These are phyloP conservation scores for Erebia ligea DNA, from an alignment of 2,888 invertebrate genomes.

Conservation along the genomic window DNA sequence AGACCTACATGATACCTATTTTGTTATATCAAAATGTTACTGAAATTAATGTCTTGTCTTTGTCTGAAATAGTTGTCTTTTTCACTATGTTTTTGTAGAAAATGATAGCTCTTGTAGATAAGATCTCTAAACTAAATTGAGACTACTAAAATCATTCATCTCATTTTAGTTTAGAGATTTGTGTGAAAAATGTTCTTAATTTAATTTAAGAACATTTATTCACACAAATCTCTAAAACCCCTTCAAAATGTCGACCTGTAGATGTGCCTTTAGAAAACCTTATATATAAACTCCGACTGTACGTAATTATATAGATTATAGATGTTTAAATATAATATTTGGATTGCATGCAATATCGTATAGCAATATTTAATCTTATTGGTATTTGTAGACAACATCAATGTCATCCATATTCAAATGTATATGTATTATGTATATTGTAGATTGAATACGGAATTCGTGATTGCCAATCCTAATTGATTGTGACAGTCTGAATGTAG, in stretches of 20 bases:
- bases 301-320: background rate
- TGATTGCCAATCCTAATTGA: background rate
- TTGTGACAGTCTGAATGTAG: background rate
- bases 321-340: background rate
- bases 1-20: no score
- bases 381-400: slow-evolving; percentile 1
- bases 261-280: slow-evolving; percentile 33
- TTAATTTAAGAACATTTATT: no score
- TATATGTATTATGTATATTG: no score
- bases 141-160: no score
- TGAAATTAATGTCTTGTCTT: no score
- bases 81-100: background rate
- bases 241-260: slow-evolving; percentile 25
- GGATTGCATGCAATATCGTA: background rate
- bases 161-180: background rate
- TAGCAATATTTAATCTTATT: slow-evolving; percentile 1
- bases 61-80: no score
- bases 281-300: slow-evolving; percentile 8
- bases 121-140: no score
- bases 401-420: background rate
- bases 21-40: no score
- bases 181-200: background rate
- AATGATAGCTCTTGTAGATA: background rate
- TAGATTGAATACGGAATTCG: no score
- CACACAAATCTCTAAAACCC: no score